Base-by-base conservation (phyloP, 2,113 vertebrate genomes). In the Aldabrachelys gigantea region DNA sequence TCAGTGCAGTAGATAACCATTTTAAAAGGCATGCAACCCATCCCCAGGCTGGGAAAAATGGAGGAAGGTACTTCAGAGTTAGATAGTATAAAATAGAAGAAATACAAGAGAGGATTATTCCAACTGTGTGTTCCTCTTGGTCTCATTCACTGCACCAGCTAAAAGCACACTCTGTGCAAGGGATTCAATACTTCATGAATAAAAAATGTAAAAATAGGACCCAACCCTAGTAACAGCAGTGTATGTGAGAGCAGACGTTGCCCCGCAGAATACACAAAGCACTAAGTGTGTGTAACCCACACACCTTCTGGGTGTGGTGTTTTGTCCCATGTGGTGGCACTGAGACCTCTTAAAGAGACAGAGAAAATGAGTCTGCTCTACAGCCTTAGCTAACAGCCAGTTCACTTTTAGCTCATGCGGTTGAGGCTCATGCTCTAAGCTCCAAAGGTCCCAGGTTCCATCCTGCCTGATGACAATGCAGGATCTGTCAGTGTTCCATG, bases 11-110 rank as follows among this genome's bases (percentile, higher is more conserved):
- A 2, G 87, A 52, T 94, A 96, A 96, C 81, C 90, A 85, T 95
- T 96, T 97, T 92, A 91, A 93, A 96, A 88, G 92, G 93, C 82
- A 89, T 8, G 21, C 82, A 53, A 89, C 47, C 96, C 53, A 31
- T 89, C 85, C 65, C 94, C 52, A 62, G 21, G 65, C 65, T 72
- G 65, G 8, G n/a, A 72, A 75, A 93, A 95, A 3, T 22, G 5
- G 79, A 80, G 41, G 57, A 31, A 87, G 85, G 22, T 16, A n/a
- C 22, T 54, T 59, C 82, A 59, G 57, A 47, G 83, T 57, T 82
- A 21, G 41, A 90, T 79, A 0, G 0, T 76, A 80, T 0, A 17
- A 38, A 19, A 5, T 12, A 78, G 13, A 53, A 89, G 80, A 41
- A 57, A 22, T 4, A n/a, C 47, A 27, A 14, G 12, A 17, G 89